Evolutionary conservation across 2,113 vertebrate species (phyloP).

Genomic region (Elanoides forficatus): DNA sequence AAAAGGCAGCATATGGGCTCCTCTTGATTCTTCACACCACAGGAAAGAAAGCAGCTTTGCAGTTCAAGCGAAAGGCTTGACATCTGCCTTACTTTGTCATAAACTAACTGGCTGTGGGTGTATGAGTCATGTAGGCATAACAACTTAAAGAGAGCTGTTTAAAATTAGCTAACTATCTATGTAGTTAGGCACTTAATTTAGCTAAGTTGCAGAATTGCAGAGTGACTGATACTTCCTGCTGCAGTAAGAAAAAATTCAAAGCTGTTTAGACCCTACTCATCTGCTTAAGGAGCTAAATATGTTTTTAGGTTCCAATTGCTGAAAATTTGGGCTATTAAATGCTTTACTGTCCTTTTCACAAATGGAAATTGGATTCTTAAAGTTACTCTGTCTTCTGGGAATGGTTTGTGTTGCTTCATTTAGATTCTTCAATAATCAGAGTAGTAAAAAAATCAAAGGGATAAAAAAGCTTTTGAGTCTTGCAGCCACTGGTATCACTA

Average conservation of each 20-base stretch:
- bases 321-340: neutral
- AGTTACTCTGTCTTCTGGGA: neutral
- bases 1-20: neutral
- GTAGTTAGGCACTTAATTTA: conserved; percentile 8
- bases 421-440: neutral
- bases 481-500: neutral
- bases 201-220: neutral
- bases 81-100: conserved; percentile 28
- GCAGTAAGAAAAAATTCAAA: neutral
- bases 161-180: neutral
- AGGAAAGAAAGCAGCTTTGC: conserved; percentile 16
- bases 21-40: neutral
- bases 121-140: neutral
- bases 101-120: neutral
- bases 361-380: neutral
- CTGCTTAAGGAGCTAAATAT: neutral
- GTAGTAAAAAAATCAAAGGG: neutral
- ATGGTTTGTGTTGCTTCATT: neutral
- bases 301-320: neutral
- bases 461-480: neutral
- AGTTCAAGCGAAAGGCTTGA: conserved; percentile 18
- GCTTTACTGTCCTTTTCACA: neutral
- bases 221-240: neutral
- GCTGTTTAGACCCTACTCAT: neutral
- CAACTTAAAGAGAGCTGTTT: neutral